These are phyloP conservation scores for Acromyrmex charruanus DNA, from an alignment of 1,140 invertebrate genomes.

Conservation along the genomic window DNA sequence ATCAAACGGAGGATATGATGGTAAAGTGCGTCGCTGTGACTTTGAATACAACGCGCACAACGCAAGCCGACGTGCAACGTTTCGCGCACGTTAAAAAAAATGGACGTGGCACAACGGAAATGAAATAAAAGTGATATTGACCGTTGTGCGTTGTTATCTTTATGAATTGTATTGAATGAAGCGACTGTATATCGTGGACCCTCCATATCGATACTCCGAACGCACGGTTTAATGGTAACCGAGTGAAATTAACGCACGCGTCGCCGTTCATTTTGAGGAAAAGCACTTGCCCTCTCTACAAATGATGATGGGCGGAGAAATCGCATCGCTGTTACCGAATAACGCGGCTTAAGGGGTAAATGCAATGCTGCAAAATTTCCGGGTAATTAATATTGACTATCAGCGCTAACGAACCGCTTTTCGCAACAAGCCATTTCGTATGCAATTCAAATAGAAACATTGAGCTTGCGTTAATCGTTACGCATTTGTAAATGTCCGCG, in stretches of 20 bases:
- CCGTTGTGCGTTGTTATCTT: slow-evolving; percentile 51
- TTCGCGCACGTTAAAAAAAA: neutral
- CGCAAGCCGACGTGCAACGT: neutral
- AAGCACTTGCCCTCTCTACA: slow-evolving; percentile 29
- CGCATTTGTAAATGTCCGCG: slow-evolving; percentile 31
- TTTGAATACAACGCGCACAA: slow-evolving; percentile 31
- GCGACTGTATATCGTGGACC: slow-evolving; percentile 19
- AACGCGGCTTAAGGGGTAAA: slow-evolving; percentile 50
- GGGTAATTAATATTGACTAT: slow-evolving; percentile 58
- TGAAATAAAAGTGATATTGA: slow-evolving; percentile 51
- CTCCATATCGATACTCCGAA: slow-evolving; percentile 53
- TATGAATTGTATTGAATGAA: slow-evolving; percentile 56
- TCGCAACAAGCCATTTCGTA: slow-evolving; percentile 53
- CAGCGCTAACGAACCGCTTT: slow-evolving; percentile 47
- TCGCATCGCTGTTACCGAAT: slow-evolving; percentile 33
- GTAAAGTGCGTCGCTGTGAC: slow-evolving; percentile 20
- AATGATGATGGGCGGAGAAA: slow-evolving; percentile 52
- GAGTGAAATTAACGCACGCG: slow-evolving; percentile 65
- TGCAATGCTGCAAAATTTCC: slow-evolving; percentile 49
- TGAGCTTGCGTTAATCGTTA: slow-evolving; percentile 35
- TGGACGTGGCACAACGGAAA: neutral
- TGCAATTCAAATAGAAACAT: slow-evolving; percentile 48
- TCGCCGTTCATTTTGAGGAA: slow-evolving; percentile 59
- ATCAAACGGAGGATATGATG: neutral
- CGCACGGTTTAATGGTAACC: slow-evolving; percentile 38